A percentile compares a stretch with the other conserved stretches of the same genome.
Conservation (phyloP, 1,140 invertebrate genomes). For the Melanaphis sacchari region DNA sequence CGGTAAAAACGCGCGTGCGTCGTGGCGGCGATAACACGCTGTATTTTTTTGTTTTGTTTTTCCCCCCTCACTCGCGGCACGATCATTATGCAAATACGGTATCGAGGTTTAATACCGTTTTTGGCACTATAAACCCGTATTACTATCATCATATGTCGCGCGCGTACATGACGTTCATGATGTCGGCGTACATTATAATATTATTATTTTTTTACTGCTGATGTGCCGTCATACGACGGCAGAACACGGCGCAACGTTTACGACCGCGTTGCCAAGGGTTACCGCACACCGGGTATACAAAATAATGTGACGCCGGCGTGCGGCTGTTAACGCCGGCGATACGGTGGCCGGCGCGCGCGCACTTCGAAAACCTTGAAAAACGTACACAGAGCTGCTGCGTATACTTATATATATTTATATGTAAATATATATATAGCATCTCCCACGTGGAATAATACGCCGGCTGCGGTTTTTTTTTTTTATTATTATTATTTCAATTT, state of each 20-base stretch:
- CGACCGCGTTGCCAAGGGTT: conserved; percentile 3
- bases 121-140: neutral
- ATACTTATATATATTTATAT: neutral
- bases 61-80: neutral
- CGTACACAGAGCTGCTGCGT: neutral
- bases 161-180: neutral
- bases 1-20: neutral
- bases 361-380: conserved; percentile 29
- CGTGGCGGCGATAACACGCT: too few relatives aligned
- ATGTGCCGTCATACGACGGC: neutral
- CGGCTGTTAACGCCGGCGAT: conserved; percentile 3
- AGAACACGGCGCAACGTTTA: neutral
- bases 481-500: neutral
- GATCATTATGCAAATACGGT: neutral
- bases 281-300: neutral
- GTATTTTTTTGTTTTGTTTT: neutral
- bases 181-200: neutral
- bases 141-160: neutral
- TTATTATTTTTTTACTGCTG: neutral
- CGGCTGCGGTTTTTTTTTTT: neutral
- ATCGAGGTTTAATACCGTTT: neutral
- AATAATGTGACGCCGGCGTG: conserved; percentile 10
- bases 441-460: conserved; percentile 34
- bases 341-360: neutral
- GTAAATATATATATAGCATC: neutral